Percentiles rank a stretch among this genome's conserved stretches.
Evolutionary conservation across 2,113 vertebrate genomes (phyloP).

Genomic region (Puffinus mauretanicus): DNA sequence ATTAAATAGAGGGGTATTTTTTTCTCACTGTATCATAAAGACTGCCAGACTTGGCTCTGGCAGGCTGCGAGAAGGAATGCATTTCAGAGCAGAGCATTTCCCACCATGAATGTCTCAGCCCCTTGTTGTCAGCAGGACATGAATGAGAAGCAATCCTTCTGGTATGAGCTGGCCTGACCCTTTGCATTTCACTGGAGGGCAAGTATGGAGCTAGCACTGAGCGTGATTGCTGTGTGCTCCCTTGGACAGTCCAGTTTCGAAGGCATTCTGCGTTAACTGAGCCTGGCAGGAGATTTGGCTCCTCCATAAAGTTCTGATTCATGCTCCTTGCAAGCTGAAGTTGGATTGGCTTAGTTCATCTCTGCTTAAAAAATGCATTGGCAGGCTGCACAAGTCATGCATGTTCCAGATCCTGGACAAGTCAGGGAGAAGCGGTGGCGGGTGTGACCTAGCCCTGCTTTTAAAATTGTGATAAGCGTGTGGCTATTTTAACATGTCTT

Average conservation of each 20-base stretch:
- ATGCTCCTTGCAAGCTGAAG: neutral
- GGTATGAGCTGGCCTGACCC: neutral
- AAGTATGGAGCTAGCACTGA: neutral
- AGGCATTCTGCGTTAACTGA: neutral
- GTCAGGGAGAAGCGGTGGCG: neutral
- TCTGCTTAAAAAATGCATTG: neutral
- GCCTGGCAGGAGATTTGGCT: neutral
- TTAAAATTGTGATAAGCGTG: neutral
- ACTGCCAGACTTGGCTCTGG: neutral
- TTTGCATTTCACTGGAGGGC: neutral
- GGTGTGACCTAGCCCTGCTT: neutral
- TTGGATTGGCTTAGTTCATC: neutral
- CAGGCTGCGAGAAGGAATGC: neutral
- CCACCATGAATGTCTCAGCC: neutral
- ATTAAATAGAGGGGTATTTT: neutral
- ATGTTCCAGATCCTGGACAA: neutral
- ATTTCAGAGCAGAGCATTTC: neutral
- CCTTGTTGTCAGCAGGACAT: neutral
- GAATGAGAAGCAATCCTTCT: neutral
- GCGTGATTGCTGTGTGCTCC: neutral
- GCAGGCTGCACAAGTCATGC: neutral
- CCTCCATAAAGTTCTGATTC: neutral
- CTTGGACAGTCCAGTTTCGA: neutral
- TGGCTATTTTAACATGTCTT: neutral
- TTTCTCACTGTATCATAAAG: neutral